Base-by-base conservation (phyloP, 2,888 invertebrate genomes). In the Sphaeridia pumilis region DNA sequence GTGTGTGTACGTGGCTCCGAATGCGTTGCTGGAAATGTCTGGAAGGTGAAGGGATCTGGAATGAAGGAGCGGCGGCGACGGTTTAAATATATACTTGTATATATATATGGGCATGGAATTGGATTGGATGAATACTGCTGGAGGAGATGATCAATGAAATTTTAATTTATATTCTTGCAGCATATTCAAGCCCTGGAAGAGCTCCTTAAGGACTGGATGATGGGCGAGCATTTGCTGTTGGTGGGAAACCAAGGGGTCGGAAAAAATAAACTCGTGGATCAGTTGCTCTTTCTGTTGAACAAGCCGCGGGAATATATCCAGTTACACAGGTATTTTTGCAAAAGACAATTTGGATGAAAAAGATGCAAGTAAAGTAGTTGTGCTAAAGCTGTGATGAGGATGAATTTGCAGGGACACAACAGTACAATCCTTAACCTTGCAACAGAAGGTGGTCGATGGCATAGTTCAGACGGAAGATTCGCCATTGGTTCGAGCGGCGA, bases 181-280 rank as follows among this genome's bases (percentile, higher is more conserved):
- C 95, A 97, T 69, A 74, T 94, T 46, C 73, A 74, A 42, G 73
- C 93, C 3, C 74, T 97, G 69, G 93, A 94, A 69, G 82, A 82
- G 69, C 75, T 97, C 63, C 71, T 94, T 14, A 86, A 89, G 73
- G 94, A 97, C 70, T 93, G 87, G 67, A 71, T 82, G 1, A 76
- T 95, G 0, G 93, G 92, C 0, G 87, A 92, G 67, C 92, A 95
- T 74, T 74, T 97, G 38, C 73, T 97, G 1, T 71, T 97, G 46
- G 90, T 97, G n/a, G 97, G 97, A 0, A 97, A 97, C 72, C 95
- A 95, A 73, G 90, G 90, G 14, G 95, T 95, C 0, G 95, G 95
- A 0, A 97, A 97, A 71, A 97, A 97, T 70, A 95, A 97, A 71
- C 82, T 97, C 14, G 84, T 87, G 1, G 97, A 97, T 69, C 77